These are phyloP conservation scores for Manis javanica DNA, from an alignment of 2,797 vertebrate species.

Conservation along the genomic window DNA sequence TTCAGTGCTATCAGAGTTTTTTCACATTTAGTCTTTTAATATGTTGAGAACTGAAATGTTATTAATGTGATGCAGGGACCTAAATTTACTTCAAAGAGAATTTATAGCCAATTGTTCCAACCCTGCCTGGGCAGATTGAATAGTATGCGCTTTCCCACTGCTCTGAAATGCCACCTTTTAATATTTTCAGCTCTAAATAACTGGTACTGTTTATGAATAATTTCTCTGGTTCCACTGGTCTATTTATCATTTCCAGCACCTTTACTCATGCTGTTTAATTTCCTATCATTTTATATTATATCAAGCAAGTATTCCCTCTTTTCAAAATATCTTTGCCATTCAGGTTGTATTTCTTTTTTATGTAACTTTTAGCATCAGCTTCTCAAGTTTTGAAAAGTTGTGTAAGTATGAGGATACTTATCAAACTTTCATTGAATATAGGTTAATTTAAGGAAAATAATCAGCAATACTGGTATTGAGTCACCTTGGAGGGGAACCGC, in stretches of 20 bases:
- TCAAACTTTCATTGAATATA: background rate
- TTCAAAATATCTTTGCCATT: background rate
- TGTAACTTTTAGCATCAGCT: background rate
- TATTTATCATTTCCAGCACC: background rate
- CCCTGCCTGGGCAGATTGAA: background rate
- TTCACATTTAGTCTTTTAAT: slow-evolving; percentile 13
- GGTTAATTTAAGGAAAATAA: background rate
- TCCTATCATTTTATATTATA: background rate
- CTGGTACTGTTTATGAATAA: background rate
- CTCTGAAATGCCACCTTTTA: slow-evolving; percentile 7
- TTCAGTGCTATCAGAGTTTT: background rate
- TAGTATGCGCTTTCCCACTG: background rate
- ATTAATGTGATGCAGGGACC: background rate
- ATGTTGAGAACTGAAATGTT: background rate
- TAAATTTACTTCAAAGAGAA: background rate
- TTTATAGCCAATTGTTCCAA: background rate
- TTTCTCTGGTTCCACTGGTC: background rate
- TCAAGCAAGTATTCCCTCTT: background rate
- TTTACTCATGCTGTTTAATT: background rate
- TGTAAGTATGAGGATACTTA: background rate
- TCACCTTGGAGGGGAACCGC: too few relatives aligned
- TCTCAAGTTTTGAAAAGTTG: background rate
- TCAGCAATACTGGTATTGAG: background rate
- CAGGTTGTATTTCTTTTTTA: background rate
- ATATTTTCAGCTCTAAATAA: background rate